phyloP scores from a whole-genome alignment of 2,113 vertebrate genomes.

The Ptilonorhynchus violaceus region DNA sequence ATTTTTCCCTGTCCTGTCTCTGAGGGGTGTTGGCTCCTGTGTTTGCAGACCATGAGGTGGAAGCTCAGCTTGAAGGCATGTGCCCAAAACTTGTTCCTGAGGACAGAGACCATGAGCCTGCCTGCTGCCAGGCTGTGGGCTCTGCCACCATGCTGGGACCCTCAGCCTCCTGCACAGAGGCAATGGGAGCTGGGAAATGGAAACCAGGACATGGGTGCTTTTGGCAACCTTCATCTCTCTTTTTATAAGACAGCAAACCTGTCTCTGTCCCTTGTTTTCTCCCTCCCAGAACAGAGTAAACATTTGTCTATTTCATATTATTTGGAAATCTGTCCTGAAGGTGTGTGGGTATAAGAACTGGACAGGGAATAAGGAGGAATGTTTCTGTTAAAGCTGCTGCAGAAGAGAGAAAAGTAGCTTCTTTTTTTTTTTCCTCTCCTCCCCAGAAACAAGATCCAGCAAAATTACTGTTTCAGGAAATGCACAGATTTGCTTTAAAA shows the following conservation, averaged over 20 bases:
- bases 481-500: neutral
- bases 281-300: neutral
- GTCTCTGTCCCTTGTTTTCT: neutral
- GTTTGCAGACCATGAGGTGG: neutral
- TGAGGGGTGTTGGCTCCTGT: neutral
- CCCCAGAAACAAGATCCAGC: neutral
- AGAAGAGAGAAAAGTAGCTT: neutral
- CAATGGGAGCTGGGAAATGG: neutral
- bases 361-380: neutral
- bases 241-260: neutral
- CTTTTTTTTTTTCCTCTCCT: neutral
- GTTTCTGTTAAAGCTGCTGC: neutral
- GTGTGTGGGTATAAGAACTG: neutral
- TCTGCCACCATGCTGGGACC: fast-evolving
- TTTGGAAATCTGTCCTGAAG: neutral
- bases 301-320: neutral
- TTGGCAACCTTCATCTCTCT: neutral
- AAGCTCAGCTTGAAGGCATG: neutral
- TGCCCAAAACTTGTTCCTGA: neutral
- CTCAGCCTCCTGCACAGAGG: neutral
- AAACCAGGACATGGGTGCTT: neutral
- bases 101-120: neutral
- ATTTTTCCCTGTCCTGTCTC: neutral
- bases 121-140: neutral
- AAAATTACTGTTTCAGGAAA: neutral